phyloP scores from a whole-genome alignment of 2,113 vertebrate genomes.

The Orientallactaga bullata region DNA sequence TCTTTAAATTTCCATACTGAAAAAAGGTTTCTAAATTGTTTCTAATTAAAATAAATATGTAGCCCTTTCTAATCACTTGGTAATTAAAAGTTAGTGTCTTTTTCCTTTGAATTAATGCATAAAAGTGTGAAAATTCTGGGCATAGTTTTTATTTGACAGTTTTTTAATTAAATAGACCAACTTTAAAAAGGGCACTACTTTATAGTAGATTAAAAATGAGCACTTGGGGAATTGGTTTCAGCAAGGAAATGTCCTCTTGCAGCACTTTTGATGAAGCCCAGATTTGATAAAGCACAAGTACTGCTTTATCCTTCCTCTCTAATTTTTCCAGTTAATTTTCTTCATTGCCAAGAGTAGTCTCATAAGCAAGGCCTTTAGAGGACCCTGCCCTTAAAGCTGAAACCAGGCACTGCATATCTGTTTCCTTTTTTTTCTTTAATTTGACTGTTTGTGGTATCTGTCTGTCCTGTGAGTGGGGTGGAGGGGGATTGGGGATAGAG shows the following conservation, averaged over 20 bases:
- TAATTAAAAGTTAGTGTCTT: slow-evolving; percentile 60
- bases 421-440: slow-evolving; percentile 25
- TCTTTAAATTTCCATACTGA: slow-evolving; percentile 12
- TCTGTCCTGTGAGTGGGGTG: neutral
- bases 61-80: slow-evolving; percentile 29
- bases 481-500: neutral
- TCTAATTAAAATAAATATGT: slow-evolving; percentile 23
- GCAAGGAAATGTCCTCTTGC: slow-evolving; percentile 64
- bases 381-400: slow-evolving; percentile 37
- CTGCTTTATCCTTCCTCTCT: neutral
- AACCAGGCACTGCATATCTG: neutral
- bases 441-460: neutral
- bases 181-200: slow-evolving; percentile 52
- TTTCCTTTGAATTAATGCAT: slow-evolving; percentile 57
- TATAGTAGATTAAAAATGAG: slow-evolving; percentile 59
- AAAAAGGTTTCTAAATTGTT: neutral
- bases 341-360: slow-evolving; percentile 54
- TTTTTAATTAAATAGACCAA: slow-evolving; percentile 76
- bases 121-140: slow-evolving; percentile 58
- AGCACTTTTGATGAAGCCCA: slow-evolving; percentile 62
- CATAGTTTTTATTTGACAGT: slow-evolving; percentile 60
- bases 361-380: neutral
- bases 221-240: slow-evolving; percentile 70
- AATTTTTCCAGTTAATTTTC: slow-evolving; percentile 58
- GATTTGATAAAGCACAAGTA: slow-evolving; percentile 64